These are phyloP conservation scores for Macquaria australasica DNA, from an alignment of 2,113 vertebrate species.

Conservation along the genomic window DNA sequence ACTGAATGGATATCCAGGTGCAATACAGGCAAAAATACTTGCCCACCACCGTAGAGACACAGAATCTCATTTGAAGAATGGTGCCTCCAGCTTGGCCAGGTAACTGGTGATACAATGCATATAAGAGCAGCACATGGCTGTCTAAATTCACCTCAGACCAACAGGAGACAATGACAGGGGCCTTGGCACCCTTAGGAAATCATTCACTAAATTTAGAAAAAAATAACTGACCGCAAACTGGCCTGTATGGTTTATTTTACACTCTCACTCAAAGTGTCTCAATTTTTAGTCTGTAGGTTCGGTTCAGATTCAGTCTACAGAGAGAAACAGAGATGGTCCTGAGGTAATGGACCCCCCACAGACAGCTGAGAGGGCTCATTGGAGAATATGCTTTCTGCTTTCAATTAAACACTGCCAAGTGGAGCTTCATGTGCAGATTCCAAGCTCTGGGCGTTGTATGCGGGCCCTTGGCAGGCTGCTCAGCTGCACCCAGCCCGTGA, in stretches of 20 bases:
- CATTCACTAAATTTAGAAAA: constrained; percentile 3
- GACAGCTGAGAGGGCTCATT: constrained; percentile 53
- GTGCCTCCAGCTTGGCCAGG: too few species aligned
- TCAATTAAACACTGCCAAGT: constrained; percentile 72
- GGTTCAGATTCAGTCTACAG: constrained; percentile 14
- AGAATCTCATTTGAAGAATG: constrained; percentile 1
- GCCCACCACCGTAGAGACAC: background rate
- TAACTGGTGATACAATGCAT: constrained; percentile 7
- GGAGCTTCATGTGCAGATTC: constrained; percentile 50
- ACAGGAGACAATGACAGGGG: background rate
- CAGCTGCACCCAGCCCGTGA: constrained; percentile 52
- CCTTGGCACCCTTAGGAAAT: background rate
- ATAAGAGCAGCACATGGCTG: background rate
- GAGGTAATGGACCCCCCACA: constrained; percentile 33
- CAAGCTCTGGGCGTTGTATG: constrained; percentile 48
- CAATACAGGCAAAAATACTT: background rate
- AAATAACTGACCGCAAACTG: constrained; percentile 5
- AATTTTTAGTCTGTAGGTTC: constrained; percentile 13
- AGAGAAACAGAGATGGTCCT: constrained; percentile 18
- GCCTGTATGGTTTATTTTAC: background rate
- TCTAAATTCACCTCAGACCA: background rate
- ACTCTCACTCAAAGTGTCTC: background rate
- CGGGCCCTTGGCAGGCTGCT: constrained; percentile 61
- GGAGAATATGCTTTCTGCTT: constrained; percentile 67
- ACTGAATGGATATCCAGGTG: constrained; percentile 4